These are phyloP conservation scores for Meiosimyza platycephala DNA, from an alignment of 2,888 invertebrate genomes.

Conservation along the genomic window DNA sequence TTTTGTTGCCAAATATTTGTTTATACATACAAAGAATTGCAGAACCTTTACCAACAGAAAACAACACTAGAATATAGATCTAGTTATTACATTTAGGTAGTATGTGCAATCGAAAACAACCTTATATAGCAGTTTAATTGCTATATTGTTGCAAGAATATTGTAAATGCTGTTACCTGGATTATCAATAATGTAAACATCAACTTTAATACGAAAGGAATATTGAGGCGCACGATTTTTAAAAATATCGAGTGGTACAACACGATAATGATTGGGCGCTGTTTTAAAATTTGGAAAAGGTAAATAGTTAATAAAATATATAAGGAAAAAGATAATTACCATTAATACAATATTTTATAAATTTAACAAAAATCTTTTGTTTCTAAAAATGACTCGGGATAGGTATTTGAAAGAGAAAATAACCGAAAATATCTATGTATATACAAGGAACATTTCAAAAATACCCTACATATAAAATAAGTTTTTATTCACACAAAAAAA, in stretches of 20 bases:
- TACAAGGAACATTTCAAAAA: no score
- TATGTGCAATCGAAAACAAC: no score
- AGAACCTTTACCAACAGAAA: no score
- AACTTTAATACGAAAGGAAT: conserved; percentile 65
- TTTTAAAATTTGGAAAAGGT: conserved; percentile 27
- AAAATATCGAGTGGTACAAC: conserved; percentile 72
- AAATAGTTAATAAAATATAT: not conserved
- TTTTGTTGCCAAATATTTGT: no score
- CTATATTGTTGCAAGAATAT: no score
- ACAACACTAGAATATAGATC: no score
- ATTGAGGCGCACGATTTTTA: conserved; percentile 66
- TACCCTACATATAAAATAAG: no score
- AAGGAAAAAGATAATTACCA: conserved; percentile 2
- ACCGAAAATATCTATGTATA: not conserved
- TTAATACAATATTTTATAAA: conserved; percentile 10
- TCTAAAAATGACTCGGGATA: not conserved
- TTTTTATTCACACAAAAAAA: no score
- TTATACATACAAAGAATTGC: no score
- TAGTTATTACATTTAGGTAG: no score
- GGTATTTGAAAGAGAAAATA: not conserved
- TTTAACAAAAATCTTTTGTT: not conserved
- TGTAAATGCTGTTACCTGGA: conserved; percentile 59
- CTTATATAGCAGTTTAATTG: no score
- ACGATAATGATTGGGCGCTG: conserved; percentile 68
- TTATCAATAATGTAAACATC: conserved; percentile 60